Base-by-base conservation (phyloP, 2,888 invertebrate genomes). In the Meta bourneti region DNA sequence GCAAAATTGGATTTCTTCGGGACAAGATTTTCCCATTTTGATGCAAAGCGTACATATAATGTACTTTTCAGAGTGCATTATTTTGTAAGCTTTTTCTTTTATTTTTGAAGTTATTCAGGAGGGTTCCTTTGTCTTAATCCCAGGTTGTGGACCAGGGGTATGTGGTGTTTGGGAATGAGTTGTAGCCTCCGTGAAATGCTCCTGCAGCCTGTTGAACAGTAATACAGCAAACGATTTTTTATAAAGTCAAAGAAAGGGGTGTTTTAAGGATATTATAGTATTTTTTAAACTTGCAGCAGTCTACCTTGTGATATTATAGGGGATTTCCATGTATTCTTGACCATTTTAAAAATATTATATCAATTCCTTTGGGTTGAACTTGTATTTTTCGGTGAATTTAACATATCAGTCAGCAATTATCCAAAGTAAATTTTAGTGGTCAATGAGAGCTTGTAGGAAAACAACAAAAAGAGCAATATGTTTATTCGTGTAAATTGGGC, bases 1-100 rank as follows among this genome's bases (percentile, higher is more conserved):
- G 69, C 88, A 72, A 88, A 88, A 88, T 88, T 88, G 88, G 88
- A 88, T 88, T 81, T 81, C 75, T 69, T 49, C 20, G 7, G 19
- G 81, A 88, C 88, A 88, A 88, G 88, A 61, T 82, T 88, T 88
- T 88, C 75, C 88, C 88, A 88, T 88, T 88, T 88, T 88, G 74
- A 88, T 88, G 88, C 81, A 88, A 88, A 88, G 81, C 74, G 69
- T 20, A 20, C 19, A 81, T 74, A 81, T 75, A 88, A 88, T 69
- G 72, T 74, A 69, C 88, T 81, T 74, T 69, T 81, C 13, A 16
- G 48, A 81, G 19, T 13, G 81, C 69, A 80, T 88, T 88, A 75
- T 88, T 88, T 85, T 75, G 20, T 83, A 61, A 16, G 13, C 7
- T 7, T 61, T 61, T 61, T 61, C 1, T 61, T 6, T 61, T 61